Evolutionary conservation across 2,797 vertebrate genomes (phyloP), one percentile per base, ranked within the genome.

Genomic region (Darevskia nairensis): DNA sequence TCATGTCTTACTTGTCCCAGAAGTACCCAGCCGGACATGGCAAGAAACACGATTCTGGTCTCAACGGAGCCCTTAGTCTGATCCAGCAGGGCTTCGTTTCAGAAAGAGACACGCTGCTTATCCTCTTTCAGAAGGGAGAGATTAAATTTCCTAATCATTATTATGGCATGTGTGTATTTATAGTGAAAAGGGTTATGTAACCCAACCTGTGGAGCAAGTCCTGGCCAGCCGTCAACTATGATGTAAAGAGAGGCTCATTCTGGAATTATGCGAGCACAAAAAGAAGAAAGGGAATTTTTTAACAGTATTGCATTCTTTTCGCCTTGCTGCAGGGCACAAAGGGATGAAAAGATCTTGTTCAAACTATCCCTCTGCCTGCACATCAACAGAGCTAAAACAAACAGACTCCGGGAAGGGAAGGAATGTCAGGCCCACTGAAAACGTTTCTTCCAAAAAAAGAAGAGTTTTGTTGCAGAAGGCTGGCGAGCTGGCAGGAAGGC

Each of bases 161-260:
- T 59, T 41, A 71, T 29, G 75, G 74, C 29, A 81, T 64, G 69
- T 72, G 35, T 11, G 6, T 61, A 69, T 79, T 84, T 84, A 88
- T 79, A 44, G 41, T 84, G 87, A 84, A 59, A 68, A 15, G 25
- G 66, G 44, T 85, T 76, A 80, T 76, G 88, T n/a, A 85, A 85
- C 50, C 25, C 61, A 55, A 89, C 78, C 69, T 85, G 41, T 23
- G 80, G 3, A 76, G 59, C 83, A 85, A 89, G 59, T 85, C 27
- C 68, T 41, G 19, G 41, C 78, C 25, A 68, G 44, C 35, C 59
- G n/a, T 80, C 41, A 39, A 32, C 17, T 17, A 35, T 41, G 74
- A 78, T 84, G 64, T 76, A 81, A 76, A 66, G 35, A 41, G 59
- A 9, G 76, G 59, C 77, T 74, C 83, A 75, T 46, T 29, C 83